These are phyloP conservation scores for Graphium colonna DNA, from an alignment of 2,888 invertebrate species.

Conservation along the genomic window DNA sequence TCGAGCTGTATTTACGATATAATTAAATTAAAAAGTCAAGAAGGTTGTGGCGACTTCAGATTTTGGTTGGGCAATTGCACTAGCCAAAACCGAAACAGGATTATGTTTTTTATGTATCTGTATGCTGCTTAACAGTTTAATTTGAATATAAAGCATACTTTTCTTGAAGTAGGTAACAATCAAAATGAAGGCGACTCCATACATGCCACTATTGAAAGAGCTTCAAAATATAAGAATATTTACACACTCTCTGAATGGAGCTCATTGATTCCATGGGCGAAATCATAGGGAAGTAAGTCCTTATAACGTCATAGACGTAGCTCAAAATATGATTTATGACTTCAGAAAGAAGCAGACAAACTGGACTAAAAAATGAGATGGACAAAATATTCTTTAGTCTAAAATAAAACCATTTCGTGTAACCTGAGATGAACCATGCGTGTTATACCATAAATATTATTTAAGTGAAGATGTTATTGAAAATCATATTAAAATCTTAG, in stretches of 20 bases:
- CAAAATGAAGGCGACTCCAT: conserved; percentile 26
- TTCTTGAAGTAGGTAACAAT: conserved; percentile 25
- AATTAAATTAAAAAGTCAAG: conserved; percentile 8
- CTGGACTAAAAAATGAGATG: conserved; percentile 7
- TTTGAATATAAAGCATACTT: conserved; percentile 21
- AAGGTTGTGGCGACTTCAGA: conserved; percentile 21
- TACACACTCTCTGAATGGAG: no score
- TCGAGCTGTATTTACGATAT: conserved; percentile 22
- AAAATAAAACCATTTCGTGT: no score
- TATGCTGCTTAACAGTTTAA: no score
- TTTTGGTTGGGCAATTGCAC: conserved; percentile 25
- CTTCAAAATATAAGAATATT: conserved; percentile 17
- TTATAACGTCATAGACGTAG: no score
- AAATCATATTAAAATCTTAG: no score
- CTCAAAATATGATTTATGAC: no score
- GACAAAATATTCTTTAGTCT: no score
- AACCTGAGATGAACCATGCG: neutral
- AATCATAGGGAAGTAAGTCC: neutral
- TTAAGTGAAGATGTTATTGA: no score
- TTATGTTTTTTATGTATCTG: conserved; percentile 24
- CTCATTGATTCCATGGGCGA: no score
- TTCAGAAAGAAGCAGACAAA: conserved; percentile 1
- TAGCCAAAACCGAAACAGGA: conserved; percentile 25
- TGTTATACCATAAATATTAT: conserved; percentile 7
- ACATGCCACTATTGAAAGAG: no score